Evolutionary conservation across 1,140 invertebrate species (phyloP), one percentile per base, ranked within the genome.

Genomic region (Bombus picipes): DNA sequence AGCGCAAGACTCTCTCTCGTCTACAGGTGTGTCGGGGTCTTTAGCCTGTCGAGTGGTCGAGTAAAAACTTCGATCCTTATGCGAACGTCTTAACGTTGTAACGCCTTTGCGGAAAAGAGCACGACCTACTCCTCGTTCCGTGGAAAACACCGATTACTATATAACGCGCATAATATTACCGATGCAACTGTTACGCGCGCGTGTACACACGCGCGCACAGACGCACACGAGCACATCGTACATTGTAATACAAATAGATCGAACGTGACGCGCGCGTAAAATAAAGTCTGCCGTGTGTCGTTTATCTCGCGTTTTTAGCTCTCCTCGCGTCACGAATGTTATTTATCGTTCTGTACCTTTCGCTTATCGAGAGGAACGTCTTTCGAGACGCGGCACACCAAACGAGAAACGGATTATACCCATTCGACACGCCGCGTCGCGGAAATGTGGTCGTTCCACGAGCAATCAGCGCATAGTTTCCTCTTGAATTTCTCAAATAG

Each of bases 11-110:
- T 81, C 87, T 89, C 87, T 89, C 89, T 79, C 73, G 87, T 66
- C 62, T 83, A 91, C 90, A 91, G 90, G 90, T 91, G 87, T 91
- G 90, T 88, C 90, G 88, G 81, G 90, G 90, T 91, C 90, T 91
- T 91, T 91, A 91, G 90, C 90, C 90, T 91, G 85, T 18, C 66
- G 57, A 32, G 72, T 43, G 65, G 73, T 74, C 71, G 80, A 72
- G 86, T 78, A 89, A 87, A 74, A 83, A 62, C 75, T 18, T 70
- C 75, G 28, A 62, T 73, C 74, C 83, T 59, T 39, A 39, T 2
- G 37, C 53, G 32, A 39, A 59, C 74, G 53, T 12, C 25, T 34
- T 25, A 12, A 59, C 62, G 39, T 86, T 76, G 62, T 32, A 81
- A 81, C 41, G 34, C 34, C 25, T 59, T 28, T 28, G 74, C 71